Conservation (phyloP, 2,113 vertebrate genomes). For the Anser brachyrhynchus region DNA sequence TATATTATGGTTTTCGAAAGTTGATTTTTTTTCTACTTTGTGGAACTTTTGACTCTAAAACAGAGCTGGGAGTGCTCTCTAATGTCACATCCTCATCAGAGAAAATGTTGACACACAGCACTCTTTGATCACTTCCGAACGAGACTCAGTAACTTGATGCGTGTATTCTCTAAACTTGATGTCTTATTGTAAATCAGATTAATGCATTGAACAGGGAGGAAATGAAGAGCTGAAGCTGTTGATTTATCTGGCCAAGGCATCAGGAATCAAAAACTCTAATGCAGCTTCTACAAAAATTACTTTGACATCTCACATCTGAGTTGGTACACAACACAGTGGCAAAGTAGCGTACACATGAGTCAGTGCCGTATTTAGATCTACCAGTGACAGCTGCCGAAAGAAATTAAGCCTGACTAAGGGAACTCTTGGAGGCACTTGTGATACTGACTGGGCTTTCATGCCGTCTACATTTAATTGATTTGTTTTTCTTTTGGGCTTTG, state of each 20-base stretch:
- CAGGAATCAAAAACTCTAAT: constrained; percentile 2
- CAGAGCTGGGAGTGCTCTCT: not conserved
- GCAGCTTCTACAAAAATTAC: constrained; percentile 10
- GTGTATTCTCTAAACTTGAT: not conserved
- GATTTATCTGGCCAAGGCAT: not conserved
- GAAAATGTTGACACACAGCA: not conserved
- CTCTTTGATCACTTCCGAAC: not conserved
- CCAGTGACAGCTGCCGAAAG: constrained; percentile 40
- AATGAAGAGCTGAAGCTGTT: not conserved
- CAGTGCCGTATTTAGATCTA: not conserved
- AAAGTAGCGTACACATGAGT: not conserved
- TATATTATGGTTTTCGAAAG: not conserved
- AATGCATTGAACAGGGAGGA: not conserved
- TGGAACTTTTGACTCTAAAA: not conserved
- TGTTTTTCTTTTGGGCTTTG: constrained; percentile 34
- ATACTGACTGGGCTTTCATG: constrained; percentile 3
- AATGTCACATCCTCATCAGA: not conserved
- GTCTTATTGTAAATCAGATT: constrained; percentile 10
- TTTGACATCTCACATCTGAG: not conserved
- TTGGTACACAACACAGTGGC: not conserved
- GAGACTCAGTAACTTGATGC: not conserved
- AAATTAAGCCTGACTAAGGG: constrained; percentile 36
- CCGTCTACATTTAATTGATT: not conserved
- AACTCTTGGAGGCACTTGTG: constrained; percentile 25
- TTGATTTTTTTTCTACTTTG: not conserved